Evolutionary conservation across 2,797 vertebrate genomes (phyloP).

Genomic region (Perodicticus potto): DNA sequence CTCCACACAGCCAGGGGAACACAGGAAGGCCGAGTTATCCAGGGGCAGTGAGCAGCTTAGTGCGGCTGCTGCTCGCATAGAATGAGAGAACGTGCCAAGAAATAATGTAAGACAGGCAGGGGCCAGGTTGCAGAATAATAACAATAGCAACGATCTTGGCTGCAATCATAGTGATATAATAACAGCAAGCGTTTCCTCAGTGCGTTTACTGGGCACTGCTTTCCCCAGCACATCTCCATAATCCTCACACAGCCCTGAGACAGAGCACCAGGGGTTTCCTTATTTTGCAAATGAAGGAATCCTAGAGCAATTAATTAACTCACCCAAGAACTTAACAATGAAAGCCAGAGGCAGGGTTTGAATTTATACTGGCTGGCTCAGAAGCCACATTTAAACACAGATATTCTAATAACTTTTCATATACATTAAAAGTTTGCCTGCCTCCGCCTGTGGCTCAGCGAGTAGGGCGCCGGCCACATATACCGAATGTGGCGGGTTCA

Average conservation of each 20-base stretch:
- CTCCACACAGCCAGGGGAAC: neutral
- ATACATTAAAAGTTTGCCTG: neutral
- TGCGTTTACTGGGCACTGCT: neutral
- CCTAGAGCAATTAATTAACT: neutral
- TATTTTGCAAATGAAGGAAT: neutral
- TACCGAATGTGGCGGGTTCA: too few species aligned
- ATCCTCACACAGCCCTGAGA: neutral
- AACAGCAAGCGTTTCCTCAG: neutral
- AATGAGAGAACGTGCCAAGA: neutral
- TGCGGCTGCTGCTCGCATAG: neutral
- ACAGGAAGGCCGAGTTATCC: neutral
- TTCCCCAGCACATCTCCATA: neutral
- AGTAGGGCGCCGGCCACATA: too few species aligned
- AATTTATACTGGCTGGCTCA: neutral
- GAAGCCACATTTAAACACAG: neutral
- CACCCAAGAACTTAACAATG: neutral
- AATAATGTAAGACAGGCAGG: neutral
- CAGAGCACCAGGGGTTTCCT: neutral
- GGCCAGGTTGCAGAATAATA: neutral
- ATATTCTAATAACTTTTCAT: neutral
- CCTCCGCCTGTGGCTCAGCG: too few species aligned
- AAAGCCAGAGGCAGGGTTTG: neutral
- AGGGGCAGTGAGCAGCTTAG: neutral
- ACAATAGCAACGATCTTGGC: too few species aligned
- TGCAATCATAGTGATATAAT: neutral